phyloP scores from a whole-genome alignment of 2,113 vertebrate genomes.

The Crotalus tigris region DNA sequence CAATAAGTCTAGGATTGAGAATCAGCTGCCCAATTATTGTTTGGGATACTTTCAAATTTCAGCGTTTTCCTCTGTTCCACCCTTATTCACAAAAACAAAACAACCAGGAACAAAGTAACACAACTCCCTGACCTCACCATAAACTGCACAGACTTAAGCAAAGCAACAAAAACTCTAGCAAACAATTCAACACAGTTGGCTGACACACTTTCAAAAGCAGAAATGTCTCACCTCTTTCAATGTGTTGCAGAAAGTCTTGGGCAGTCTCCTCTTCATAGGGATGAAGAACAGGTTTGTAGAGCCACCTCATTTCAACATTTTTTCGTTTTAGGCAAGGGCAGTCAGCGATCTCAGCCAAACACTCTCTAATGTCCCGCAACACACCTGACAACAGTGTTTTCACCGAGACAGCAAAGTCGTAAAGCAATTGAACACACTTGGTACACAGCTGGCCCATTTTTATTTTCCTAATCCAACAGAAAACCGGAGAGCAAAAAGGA shows the following conservation, averaged over 20 bases:
- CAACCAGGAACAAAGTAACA: conserved; percentile 9
- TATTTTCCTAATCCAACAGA: conserved; percentile 10
- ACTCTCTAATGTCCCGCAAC: conserved; percentile 56
- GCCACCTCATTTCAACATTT: conserved; percentile 27
- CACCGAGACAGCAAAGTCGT: conserved; percentile 52
- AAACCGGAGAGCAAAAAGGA: neutral
- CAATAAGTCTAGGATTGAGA: neutral
- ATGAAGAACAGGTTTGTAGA: conserved; percentile 62
- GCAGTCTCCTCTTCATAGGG: conserved; percentile 63
- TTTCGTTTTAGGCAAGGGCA: conserved; percentile 66
- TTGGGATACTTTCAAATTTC: neutral
- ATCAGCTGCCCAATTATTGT: neutral
- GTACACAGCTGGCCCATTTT: conserved; percentile 68
- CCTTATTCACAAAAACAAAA: neutral
- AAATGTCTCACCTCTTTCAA: conserved; percentile 63
- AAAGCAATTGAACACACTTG: conserved; percentile 64
- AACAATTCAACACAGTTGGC: neutral
- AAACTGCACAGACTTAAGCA: neutral
- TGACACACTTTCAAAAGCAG: conserved; percentile 13
- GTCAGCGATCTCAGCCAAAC: conserved; percentile 53
- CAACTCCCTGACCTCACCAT: neutral
- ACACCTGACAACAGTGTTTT: conserved; percentile 56
- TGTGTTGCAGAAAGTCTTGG: conserved; percentile 63
- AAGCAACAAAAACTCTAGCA: neutral
- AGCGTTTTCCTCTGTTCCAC: neutral